Conservation (phyloP, 2,888 invertebrate genomes). For the Polydesmus complanatus region DNA sequence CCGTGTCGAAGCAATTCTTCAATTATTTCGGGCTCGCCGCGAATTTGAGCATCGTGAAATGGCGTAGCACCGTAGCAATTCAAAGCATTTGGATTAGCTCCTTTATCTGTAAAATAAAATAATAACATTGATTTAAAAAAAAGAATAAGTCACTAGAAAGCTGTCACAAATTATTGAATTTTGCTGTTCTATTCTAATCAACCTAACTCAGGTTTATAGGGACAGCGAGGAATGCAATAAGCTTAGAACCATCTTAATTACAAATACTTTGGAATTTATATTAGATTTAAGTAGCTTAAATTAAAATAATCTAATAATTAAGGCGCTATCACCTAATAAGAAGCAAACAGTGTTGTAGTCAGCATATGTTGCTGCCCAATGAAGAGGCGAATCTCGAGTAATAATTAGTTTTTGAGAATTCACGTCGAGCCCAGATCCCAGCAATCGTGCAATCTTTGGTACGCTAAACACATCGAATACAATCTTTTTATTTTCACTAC, state of each 20-base stretch:
- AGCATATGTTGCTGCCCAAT: slow-evolving; percentile 50
- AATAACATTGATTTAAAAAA: too few species aligned
- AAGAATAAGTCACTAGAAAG: too few species aligned
- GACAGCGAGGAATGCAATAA: too few species aligned
- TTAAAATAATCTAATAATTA: too few species aligned
- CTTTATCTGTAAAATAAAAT: slow-evolving; percentile 34
- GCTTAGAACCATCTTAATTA: too few species aligned
- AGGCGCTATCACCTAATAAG: slow-evolving; percentile 36
- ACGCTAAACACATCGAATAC: slow-evolving; percentile 39
- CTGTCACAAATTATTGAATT: too few species aligned
- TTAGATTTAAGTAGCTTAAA: too few species aligned
- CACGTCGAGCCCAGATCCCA: slow-evolving; percentile 43
- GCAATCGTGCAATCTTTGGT: slow-evolving; percentile 41
- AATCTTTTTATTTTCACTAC: too few species aligned
- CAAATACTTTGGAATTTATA: too few species aligned
- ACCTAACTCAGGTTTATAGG: too few species aligned
- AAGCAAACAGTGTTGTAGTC: slow-evolving; percentile 42
- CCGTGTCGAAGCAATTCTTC: slow-evolving; percentile 41
- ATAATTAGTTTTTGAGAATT: slow-evolving; percentile 46
- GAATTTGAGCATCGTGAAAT: slow-evolving; percentile 45
- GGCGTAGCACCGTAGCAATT: slow-evolving; percentile 46
- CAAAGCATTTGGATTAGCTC: slow-evolving; percentile 42
- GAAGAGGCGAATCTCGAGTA: slow-evolving; percentile 46
- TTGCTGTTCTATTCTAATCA: too few species aligned
- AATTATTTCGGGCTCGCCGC: slow-evolving; percentile 41